Conservation (phyloP, 2,113 vertebrate genomes). For the Cacatua alba region DNA sequence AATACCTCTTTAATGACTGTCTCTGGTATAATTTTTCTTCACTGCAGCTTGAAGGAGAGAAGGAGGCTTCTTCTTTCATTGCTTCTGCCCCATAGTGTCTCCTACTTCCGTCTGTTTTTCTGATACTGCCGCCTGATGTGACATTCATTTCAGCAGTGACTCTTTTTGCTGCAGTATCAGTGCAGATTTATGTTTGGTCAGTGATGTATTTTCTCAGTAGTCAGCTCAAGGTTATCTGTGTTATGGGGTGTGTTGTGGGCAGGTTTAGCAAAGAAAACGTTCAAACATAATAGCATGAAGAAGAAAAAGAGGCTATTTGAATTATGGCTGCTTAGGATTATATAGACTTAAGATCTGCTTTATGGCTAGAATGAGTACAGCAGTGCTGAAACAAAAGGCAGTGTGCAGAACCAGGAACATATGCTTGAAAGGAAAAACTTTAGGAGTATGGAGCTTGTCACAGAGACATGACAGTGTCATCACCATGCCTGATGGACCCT, state of each 20-base stretch:
- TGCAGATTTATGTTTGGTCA: constrained; percentile 9
- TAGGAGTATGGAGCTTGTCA: neutral
- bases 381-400: neutral
- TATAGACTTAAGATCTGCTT: neutral
- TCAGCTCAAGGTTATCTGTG: constrained; percentile 43
- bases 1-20: constrained; percentile 26
- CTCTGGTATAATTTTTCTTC: constrained; percentile 7
- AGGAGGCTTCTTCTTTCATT: neutral
- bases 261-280: neutral
- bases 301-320: neutral
- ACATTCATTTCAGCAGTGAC: constrained; percentile 13
- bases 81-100: constrained; percentile 3
- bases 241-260: neutral
- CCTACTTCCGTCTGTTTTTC: neutral
- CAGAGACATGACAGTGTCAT: neutral
- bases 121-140: neutral
- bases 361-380: neutral
- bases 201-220: constrained; percentile 3
- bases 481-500: neutral
- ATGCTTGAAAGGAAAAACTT: neutral
- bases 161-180: constrained; percentile 4
- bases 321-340: neutral
- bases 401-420: neutral
- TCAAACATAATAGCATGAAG: neutral
- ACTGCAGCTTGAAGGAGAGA: neutral